Base-by-base conservation (phyloP, 2,797 vertebrate genomes). In the Melopsittacus undulatus region DNA sequence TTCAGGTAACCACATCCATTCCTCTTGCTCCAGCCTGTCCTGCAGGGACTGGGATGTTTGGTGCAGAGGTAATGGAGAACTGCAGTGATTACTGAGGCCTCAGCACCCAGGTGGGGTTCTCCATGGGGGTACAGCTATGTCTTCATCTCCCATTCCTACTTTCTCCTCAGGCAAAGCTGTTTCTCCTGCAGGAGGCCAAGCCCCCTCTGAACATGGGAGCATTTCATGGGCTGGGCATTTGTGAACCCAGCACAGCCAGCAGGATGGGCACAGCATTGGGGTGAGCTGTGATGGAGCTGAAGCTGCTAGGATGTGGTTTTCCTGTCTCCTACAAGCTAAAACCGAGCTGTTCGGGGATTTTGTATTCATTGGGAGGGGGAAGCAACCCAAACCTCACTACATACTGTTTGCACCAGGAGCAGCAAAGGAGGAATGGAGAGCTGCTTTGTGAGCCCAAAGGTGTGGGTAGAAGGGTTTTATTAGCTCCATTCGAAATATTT, bases 261-360 rank as follows among this genome's bases (percentile, higher is more conserved):
- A 17, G 45, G 49, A 68, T 0, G 2, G 45, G 30, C 27, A 29
- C 13, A 1, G 1, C 34, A 2, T 3, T 0, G 0, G 52, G 57
- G 78, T 32, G 63, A 54, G 45, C 42, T 62, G 46, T 0, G 14
- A 11, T 56, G 62, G 69, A 72, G 52, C 32, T 52, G 52, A 20
- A 54, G 52, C 30, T 63, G 48, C 14, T 2, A 2, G 38, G 42
- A 88, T 26, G 5, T 81, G 66, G 27, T 61, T 95, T 76, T 77
- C 11, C 45, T 88, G 48, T 66, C 38, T 90, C 49, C 20, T 23
- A 21, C 26, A 29, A 56, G 34, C 59, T 82, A 57, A 87, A 91
- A 81, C 1, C 48, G 68, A 74, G 29, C 48, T 68, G 10, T 9
- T 7, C 56, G 14, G n/a, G 32, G 34, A 9, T 9, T 69, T 29